phyloP scores from a whole-genome alignment of 2,113 vertebrate species.

The Gobius niger region DNA sequence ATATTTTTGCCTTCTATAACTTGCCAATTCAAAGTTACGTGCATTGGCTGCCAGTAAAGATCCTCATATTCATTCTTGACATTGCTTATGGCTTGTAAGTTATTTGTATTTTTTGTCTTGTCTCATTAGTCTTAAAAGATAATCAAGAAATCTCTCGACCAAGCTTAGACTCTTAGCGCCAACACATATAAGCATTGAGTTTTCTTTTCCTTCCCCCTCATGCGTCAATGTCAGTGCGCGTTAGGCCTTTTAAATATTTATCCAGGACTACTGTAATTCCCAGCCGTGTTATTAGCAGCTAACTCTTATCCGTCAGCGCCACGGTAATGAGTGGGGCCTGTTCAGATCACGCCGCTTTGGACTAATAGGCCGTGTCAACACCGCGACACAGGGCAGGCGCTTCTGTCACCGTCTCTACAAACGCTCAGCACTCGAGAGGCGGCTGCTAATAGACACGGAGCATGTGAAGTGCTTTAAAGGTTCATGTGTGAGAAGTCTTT shows the following conservation, averaged over 20 bases:
- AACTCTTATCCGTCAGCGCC: conserved; percentile 70
- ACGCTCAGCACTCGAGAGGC: conserved; percentile 51
- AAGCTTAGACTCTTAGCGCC: conserved; percentile 13
- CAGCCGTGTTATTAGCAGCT: conserved; percentile 67
- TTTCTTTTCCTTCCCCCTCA: background rate
- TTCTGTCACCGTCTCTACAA: conserved; percentile 61
- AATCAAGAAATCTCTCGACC: background rate
- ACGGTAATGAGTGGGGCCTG: conserved; percentile 67
- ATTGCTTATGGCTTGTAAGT: background rate
- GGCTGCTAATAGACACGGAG: conserved; percentile 61
- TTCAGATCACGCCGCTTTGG: conserved; percentile 69
- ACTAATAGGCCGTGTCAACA: conserved; percentile 71
- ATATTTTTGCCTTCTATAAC: background rate
- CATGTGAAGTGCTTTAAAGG: conserved; percentile 20
- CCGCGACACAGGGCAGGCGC: conserved; percentile 38
- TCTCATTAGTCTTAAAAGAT: background rate
- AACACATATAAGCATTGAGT: conserved; percentile 14
- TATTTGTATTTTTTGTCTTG: background rate
- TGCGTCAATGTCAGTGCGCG: background rate
- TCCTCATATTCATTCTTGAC: background rate
- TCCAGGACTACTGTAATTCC: conserved; percentile 52
- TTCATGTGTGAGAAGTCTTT: background rate
- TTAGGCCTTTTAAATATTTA: conserved; percentile 46
- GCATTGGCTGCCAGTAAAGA: background rate
- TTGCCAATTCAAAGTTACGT: background rate